A percentile compares a stretch with the other conserved stretches of the same genome.
phyloP scores from a whole-genome alignment of 2,113 vertebrate species.

The Melanerpes aurifrons region DNA sequence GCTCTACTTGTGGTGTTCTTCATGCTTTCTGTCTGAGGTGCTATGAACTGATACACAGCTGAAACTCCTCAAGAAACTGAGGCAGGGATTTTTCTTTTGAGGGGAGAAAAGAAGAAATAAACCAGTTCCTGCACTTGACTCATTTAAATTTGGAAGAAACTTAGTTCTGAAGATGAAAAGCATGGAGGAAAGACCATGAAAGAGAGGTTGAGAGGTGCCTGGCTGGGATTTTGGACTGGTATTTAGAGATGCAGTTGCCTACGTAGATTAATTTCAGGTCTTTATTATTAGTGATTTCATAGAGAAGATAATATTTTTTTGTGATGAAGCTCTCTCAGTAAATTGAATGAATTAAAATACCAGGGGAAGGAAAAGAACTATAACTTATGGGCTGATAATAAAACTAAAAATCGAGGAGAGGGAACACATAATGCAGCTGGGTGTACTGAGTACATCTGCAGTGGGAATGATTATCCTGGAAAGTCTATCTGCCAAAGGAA shows the following conservation, averaged over 20 bases:
- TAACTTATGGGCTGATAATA: background rate
- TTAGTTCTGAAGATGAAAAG: background rate
- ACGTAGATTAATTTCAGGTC: background rate
- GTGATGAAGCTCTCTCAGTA: background rate
- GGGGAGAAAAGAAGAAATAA: background rate
- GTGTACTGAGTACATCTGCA: background rate
- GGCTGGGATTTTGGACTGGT: background rate
- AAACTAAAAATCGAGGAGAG: background rate
- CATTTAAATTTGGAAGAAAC: background rate
- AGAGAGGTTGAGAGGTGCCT: background rate
- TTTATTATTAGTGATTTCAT: background rate
- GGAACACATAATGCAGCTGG: background rate
- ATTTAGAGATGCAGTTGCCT: background rate
- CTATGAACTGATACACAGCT: background rate
- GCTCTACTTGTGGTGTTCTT: background rate
- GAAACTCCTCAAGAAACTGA: background rate
- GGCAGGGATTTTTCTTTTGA: background rate
- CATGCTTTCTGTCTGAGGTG: background rate
- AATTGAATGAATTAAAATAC: background rate
- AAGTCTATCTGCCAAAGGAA: background rate
- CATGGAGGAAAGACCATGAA: background rate
- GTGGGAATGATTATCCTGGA: background rate
- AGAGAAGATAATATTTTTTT: background rate
- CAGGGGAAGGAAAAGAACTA: background rate
- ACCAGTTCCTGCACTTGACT: rapidly evolving